Conservation (phyloP, 1,140 invertebrate genomes). For the Coptotermes formosanus region DNA sequence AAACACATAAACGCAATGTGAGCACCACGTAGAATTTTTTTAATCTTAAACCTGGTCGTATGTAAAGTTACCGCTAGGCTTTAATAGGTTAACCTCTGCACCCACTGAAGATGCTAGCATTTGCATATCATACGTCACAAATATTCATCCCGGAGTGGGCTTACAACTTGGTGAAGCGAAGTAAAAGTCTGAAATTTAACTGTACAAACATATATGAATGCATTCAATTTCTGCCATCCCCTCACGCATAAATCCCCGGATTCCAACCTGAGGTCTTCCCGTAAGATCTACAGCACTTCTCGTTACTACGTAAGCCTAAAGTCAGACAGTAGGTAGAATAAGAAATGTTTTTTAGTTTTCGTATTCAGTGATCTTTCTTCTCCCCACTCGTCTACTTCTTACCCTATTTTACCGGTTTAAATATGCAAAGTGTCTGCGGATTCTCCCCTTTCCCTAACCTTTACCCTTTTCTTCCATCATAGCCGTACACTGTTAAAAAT, state of each 20-base stretch:
- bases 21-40: too few species aligned
- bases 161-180: neutral
- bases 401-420: neutral
- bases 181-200: neutral
- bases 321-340: neutral
- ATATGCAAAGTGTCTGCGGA: neutral
- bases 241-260: neutral
- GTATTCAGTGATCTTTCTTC: neutral
- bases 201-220: neutral
- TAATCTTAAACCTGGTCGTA: too few species aligned
- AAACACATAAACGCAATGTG: too few species aligned
- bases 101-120: neutral
- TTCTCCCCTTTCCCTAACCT: neutral
- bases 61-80: too few species aligned
- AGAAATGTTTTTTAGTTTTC: neutral
- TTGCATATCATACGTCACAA: neutral
- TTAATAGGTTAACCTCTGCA: too few species aligned
- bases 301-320: neutral
- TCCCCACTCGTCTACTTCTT: neutral
- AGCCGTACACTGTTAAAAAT: too few species aligned
- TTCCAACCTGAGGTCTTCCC: neutral
- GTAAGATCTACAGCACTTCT: neutral
- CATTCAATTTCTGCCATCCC: neutral
- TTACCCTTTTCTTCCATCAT: too few species aligned
- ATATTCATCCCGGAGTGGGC: neutral